Conservation (phyloP, 2,113 vertebrate species). For the Oryzias melastigma region DNA sequence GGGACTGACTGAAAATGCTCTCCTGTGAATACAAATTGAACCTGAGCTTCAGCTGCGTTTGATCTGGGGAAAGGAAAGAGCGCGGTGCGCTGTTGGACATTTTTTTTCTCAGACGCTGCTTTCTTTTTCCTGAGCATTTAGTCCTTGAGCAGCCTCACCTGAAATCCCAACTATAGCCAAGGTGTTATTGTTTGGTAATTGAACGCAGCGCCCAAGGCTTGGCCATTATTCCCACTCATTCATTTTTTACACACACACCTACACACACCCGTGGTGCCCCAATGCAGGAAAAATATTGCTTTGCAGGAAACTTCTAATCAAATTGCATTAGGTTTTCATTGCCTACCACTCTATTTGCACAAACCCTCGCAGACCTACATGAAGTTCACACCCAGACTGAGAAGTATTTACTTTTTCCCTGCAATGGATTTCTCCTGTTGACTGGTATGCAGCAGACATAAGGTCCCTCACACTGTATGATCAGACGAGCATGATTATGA, state of each 20-base stretch:
- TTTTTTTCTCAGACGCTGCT: slow-evolving; percentile 5
- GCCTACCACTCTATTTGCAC: slow-evolving; percentile 68
- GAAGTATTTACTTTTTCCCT: slow-evolving; percentile 54
- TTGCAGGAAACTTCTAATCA: slow-evolving; percentile 72
- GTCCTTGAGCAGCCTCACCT: slow-evolving; percentile 37
- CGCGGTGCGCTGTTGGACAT: slow-evolving; percentile 4
- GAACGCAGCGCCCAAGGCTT: slow-evolving; percentile 43
- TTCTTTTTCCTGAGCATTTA: slow-evolving; percentile 17
- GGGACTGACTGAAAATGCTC: slow-evolving; percentile 47
- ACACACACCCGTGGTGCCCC: slow-evolving; percentile 27
- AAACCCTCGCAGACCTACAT: slow-evolving; percentile 64
- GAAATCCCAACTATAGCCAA: slow-evolving; percentile 49
- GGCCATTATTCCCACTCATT: slow-evolving; percentile 60
- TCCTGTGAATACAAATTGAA: slow-evolving; percentile 58
- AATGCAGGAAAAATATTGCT: slow-evolving; percentile 70
- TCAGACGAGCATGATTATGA: slow-evolving; percentile 62
- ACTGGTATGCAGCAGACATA: slow-evolving; percentile 31
- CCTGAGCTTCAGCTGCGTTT: slow-evolving; percentile 34
- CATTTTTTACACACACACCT: slow-evolving; percentile 34
- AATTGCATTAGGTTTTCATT: slow-evolving; percentile 73
- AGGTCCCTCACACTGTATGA: slow-evolving; percentile 37
- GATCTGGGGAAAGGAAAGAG: slow-evolving; percentile 1
- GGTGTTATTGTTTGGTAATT: slow-evolving; percentile 60
- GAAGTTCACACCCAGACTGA: slow-evolving; percentile 65
- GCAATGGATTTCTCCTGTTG: slow-evolving; percentile 20